phyloP scores from a whole-genome alignment of 2,888 invertebrate genomes.

The Adela reaumurella region DNA sequence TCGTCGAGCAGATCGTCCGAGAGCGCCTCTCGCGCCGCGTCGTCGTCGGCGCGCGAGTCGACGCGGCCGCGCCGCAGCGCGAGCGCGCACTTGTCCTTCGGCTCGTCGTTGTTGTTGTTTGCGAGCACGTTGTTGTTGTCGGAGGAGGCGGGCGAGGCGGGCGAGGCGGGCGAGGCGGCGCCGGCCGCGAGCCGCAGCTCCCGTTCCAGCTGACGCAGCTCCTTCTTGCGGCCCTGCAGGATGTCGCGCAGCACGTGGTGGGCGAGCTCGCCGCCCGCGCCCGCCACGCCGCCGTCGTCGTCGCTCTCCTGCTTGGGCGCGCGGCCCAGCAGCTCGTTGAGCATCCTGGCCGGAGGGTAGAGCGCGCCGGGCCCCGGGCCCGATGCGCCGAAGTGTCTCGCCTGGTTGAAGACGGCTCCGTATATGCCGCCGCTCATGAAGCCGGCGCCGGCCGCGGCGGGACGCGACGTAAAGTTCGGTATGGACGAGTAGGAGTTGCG shows the following conservation, averaged over 20 bases:
- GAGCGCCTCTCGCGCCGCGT: slow-evolving; percentile 57
- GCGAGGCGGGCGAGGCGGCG: slow-evolving; percentile 11
- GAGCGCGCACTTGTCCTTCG: slow-evolving; percentile 20
- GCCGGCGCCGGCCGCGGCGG: no score
- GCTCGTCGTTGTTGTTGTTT: slow-evolving; percentile 52
- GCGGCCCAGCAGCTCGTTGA: slow-evolving; percentile 83
- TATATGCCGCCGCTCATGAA: slow-evolving; percentile 84
- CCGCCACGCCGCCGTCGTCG: slow-evolving; percentile 55
- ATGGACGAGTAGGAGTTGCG: slow-evolving; percentile 81
- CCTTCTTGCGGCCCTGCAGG: slow-evolving; percentile 83
- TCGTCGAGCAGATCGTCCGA: slow-evolving; percentile 64
- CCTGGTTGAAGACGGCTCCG: slow-evolving; percentile 80
- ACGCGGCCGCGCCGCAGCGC: slow-evolving; percentile 13
- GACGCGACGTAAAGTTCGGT: slow-evolving; percentile 22
- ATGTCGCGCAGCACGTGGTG: slow-evolving; percentile 89
- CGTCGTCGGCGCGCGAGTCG: slow-evolving; percentile 20
- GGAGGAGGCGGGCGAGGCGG: no score
- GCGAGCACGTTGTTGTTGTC: slow-evolving; percentile 58
- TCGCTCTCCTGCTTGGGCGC: slow-evolving; percentile 69
- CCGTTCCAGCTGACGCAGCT: slow-evolving; percentile 68
- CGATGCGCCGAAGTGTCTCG: slow-evolving; percentile 78
- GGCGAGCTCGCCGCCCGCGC: slow-evolving; percentile 51
- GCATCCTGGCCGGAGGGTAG: slow-evolving; percentile 87
- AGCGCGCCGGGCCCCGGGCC: no score
- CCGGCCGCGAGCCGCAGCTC: slow-evolving; percentile 48